phyloP scores from a whole-genome alignment of 2,797 vertebrate genomes.

The Anableps anableps region DNA sequence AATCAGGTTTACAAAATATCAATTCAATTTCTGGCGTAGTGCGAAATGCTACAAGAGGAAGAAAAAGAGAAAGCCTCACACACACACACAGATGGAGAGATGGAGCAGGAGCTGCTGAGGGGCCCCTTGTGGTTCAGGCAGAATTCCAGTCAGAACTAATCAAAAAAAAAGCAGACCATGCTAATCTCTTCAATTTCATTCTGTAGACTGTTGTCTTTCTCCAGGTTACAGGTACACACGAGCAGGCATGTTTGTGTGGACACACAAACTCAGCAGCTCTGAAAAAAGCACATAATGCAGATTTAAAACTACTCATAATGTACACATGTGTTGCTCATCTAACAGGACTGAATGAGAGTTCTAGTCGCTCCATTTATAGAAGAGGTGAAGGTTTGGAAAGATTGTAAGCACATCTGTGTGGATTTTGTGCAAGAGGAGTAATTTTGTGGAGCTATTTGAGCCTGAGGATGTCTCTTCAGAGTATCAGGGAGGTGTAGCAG shows the following conservation, averaged over 20 bases:
- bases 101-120: conserved; percentile 81
- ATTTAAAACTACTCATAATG: conserved; percentile 68
- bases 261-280: conserved; percentile 49
- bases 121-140: conserved; percentile 93
- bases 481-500: neutral
- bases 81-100: conserved; percentile 44
- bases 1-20: conserved; percentile 99
- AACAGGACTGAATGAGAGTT: conserved; percentile 1
- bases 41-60: conserved; percentile 73
- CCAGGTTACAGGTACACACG: conserved; percentile 79
- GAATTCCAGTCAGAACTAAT: conserved; percentile 98
- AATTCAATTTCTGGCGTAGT: conserved; percentile 96
- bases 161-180: conserved; percentile 91
- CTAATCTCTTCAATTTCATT: conserved; percentile 97
- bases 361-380: neutral
- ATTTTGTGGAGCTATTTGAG: conserved; percentile 4
- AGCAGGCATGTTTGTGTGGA: conserved; percentile 17
- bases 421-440: neutral
- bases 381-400: neutral
- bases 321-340: conserved; percentile 62
- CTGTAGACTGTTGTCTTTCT: conserved; percentile 92
- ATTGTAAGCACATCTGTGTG: neutral
- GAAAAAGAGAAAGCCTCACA: conserved; percentile 3
- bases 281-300: conserved; percentile 42
- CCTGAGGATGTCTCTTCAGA: neutral